These are phyloP conservation scores for Ictalurus furcatus DNA, from an alignment of 2,113 vertebrate genomes.

Conservation along the genomic window DNA sequence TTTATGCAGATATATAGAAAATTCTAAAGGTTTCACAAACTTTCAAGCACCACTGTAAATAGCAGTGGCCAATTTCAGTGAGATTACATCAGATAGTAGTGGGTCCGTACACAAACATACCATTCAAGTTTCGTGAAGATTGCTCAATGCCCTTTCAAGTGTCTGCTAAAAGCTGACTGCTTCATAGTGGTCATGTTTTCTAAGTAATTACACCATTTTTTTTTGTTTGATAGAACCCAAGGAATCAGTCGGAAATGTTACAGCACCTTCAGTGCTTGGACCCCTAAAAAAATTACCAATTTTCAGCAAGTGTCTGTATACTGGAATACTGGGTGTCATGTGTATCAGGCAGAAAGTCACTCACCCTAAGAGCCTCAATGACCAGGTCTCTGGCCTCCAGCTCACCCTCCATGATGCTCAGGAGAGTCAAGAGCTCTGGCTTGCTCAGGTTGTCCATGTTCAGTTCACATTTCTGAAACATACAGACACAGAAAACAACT, in stretches of 20 bases:
- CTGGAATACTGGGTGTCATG: neutral
- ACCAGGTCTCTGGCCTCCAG: slow-evolving; percentile 95
- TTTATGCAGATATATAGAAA: no score
- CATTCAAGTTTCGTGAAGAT: neutral
- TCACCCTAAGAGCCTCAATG: slow-evolving; percentile 94
- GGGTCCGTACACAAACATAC: neutral
- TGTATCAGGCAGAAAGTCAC: slow-evolving; percentile 54
- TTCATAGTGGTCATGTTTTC: neutral
- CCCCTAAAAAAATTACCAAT: neutral
- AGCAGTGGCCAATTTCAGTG: no score
- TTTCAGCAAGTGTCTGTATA: neutral
- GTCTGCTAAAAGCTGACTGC: neutral
- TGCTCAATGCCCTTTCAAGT: neutral
- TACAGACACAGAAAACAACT: slow-evolving; percentile 26
- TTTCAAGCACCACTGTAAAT: no score
- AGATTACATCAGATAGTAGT: neutral
- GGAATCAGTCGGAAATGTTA: neutral
- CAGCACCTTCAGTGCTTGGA: neutral
- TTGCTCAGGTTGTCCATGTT: slow-evolving; percentile 97
- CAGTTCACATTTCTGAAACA: slow-evolving; percentile 87
- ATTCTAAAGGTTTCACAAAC: no score
- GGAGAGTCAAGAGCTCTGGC: slow-evolving; percentile 87
- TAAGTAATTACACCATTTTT: neutral
- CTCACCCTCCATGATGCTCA: slow-evolving; percentile 97
- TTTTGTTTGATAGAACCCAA: neutral